Evolutionary conservation across 2,797 vertebrate genomes (phyloP), one percentile per base, ranked within the genome.

Genomic region (Siniperca scherzeri): DNA sequence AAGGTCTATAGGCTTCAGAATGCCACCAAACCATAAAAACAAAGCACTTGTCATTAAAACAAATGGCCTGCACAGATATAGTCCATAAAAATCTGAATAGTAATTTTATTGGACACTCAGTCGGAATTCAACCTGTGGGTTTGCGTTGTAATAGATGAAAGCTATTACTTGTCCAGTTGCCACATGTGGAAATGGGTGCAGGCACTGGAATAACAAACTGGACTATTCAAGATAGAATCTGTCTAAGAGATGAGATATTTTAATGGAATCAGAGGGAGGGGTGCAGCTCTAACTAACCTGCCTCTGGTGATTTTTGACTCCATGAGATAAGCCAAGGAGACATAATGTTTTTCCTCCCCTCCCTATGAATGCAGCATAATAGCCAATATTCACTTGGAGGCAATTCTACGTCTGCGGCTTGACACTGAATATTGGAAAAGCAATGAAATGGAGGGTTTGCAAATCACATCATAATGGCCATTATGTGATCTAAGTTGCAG

Each of bases 401-500:
- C 76, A 71, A 70, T 88, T 85, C 77, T 82, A 65, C 87, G 82
- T 80, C 67, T 87, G 82, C 7, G 77, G 86, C 74, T 87, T 88
- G 85, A 89, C 82, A 90, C 36, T 75, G 81, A 88, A 88, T 92
- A 84, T 87, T 70, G 86, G 90, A 93, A 91, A 91, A 91, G 81
- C 85, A 86, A 86, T 86, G 69, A 92, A 93, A 90, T 84, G 70
- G 84, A 92, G 76, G 78, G 65, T 86, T 93, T 88, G 80, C 77
- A 88, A 90, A 88, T 89, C 84, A 83, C 85, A 90, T 91, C 30
- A 81, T 86, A 83, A 84, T 78, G 62, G 76, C 78, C 53, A 84
- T 84, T 85, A 87, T 81, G 72, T 85, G 68, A 91, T 86, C 73
- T 52, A 86, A 85, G 60, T 81, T 80, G 71, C 84, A 90, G 80